A percentile compares a stretch with the other conserved stretches of the same genome.
Evolutionary conservation across 2,888 invertebrate genomes (phyloP).

Genomic region (Polyommatus iphigenia): DNA sequence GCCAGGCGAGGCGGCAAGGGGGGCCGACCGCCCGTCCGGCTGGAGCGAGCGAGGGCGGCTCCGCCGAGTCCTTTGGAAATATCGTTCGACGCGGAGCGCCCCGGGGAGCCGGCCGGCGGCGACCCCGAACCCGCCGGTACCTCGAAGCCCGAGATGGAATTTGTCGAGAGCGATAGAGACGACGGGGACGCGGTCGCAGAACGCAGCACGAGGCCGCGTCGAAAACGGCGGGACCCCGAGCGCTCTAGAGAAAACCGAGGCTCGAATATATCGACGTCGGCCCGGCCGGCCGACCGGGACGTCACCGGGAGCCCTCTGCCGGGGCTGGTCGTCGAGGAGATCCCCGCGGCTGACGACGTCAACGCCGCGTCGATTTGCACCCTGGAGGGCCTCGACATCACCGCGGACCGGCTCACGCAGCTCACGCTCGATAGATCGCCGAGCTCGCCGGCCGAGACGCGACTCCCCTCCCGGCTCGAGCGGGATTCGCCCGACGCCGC

Average conservation of each 20-base stretch:
- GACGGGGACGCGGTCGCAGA: slow-evolving; percentile 35
- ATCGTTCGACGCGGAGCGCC: slow-evolving; percentile 49
- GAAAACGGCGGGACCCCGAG: slow-evolving; percentile 40
- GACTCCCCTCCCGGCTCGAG: slow-evolving; percentile 37
- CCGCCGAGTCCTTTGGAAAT: slow-evolving; percentile 51
- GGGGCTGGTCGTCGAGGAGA: slow-evolving; percentile 58
- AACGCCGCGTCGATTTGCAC: slow-evolving; percentile 50
- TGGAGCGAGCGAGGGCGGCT: slow-evolving; percentile 60
- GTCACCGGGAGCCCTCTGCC: slow-evolving; percentile 62
- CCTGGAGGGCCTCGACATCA: slow-evolving; percentile 55
- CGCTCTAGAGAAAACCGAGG: slow-evolving; percentile 36
- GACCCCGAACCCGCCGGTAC: slow-evolving; percentile 47
- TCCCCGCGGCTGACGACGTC: slow-evolving; percentile 40
- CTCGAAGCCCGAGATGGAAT: slow-evolving; percentile 53
- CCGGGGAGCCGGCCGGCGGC: slow-evolving; percentile 33
- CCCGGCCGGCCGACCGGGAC: slow-evolving; percentile 45
- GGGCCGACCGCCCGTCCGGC: slow-evolving; percentile 45
- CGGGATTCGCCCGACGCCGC: not conserved
- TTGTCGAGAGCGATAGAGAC: slow-evolving; percentile 38
- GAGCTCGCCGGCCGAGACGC: slow-evolving; percentile 53
- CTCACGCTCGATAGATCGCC: slow-evolving; percentile 55
- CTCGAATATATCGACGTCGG: slow-evolving; percentile 37
- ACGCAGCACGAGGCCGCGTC: slow-evolving; percentile 36
- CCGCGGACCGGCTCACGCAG: slow-evolving; percentile 48
- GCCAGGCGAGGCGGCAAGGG: slow-evolving; percentile 33